Evolutionary conservation across 1,140 invertebrate genomes (phyloP).

Genomic region (Lordiphosa stackelbergi): DNA sequence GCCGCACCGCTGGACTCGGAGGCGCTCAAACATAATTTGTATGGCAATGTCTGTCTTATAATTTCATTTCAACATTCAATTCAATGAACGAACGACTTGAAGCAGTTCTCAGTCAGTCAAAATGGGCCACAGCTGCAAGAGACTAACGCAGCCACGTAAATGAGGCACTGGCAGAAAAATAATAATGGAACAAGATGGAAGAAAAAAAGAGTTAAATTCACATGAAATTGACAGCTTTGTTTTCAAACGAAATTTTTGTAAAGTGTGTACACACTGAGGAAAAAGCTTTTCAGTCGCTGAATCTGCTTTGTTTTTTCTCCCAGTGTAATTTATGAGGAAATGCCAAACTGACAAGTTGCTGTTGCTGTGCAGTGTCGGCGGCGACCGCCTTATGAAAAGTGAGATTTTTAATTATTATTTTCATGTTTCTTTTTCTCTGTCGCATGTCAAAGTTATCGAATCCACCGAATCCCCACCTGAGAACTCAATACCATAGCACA

Average conservation of each 20-base stretch:
- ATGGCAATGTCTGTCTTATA: slow-evolving; percentile 42
- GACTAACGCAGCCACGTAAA: neutral
- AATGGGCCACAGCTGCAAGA: slow-evolving; percentile 45
- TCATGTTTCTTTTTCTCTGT: slow-evolving; percentile 13
- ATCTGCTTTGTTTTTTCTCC: neutral
- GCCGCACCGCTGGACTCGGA: no score
- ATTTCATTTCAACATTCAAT: slow-evolving; percentile 60
- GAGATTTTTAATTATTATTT: slow-evolving; percentile 51
- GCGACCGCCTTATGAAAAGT: slow-evolving; percentile 20
- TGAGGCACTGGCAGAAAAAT: neutral
- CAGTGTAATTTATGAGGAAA: slow-evolving; percentile 17
- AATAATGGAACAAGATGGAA: neutral
- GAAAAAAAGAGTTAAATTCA: neutral
- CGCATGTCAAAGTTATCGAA: slow-evolving; percentile 12
- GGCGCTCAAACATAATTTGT: slow-evolving; percentile 14
- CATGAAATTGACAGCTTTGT: no score
- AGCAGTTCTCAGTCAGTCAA: slow-evolving; percentile 34
- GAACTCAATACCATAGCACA: slow-evolving; percentile 12
- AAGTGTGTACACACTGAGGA: no score
- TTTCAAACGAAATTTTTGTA: no score
- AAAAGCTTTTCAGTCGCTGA: no score
- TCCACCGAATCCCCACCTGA: slow-evolving; percentile 12
- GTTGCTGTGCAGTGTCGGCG: neutral
- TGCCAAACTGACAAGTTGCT: slow-evolving; percentile 21
- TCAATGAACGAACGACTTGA: slow-evolving; percentile 43